Base-by-base conservation (phyloP, 2,888 invertebrate genomes). In the Lingula anatina region DNA sequence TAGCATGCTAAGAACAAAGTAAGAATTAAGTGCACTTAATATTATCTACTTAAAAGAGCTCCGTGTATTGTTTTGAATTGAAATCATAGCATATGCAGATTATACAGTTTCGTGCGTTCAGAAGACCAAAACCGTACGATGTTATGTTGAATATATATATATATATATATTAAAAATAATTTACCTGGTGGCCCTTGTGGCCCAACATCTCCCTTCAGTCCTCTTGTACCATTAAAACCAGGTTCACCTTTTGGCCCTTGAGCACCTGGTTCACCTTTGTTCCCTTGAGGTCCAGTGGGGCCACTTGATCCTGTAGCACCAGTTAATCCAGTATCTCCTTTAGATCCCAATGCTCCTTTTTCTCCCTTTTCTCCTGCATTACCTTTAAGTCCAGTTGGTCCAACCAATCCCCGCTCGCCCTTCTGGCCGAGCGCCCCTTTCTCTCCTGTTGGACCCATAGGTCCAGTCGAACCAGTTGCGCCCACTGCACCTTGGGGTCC, bases 241-340 rank as follows among this genome's bases (percentile, higher is more conserved):
- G 36, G 20, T 35, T 47, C 50, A n/a, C 49, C 55, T 44, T 53
- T 49, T 18, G 18, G 31, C n/a, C 53, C 24, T 42, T n/a, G 12
- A 15, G 23, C 28, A n/a, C 24, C 20, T 2, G 12, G 4, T 18
- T 23, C 40, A 9, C 53, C 51, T 36, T 47, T 50, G 4, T 24
- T 4, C 40, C 56, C 54, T 9, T 18, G 37, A 18, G 28, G 12
- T 44, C 57, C 55, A 12, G 44, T 38, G 2, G n/a, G n/a, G n/a
- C n/a, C n/a, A n/a, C n/a, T n/a, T n/a, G n/a, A n/a, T n/a, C n/a
- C n/a, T n/a, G n/a, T n/a, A n/a, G n/a, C n/a, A n/a, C n/a, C n/a
- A n/a, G n/a, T n/a, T n/a, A 27, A 23, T 5, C 56, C 56, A 18
- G 44, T 44, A 3, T 28, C 18, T 2, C 57, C 59, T 15, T 40